A percentile compares a stretch with the other conserved stretches of the same genome.
Evolutionary conservation across 2,888 invertebrate genomes (phyloP).

Genomic region (Lingula anatina): DNA sequence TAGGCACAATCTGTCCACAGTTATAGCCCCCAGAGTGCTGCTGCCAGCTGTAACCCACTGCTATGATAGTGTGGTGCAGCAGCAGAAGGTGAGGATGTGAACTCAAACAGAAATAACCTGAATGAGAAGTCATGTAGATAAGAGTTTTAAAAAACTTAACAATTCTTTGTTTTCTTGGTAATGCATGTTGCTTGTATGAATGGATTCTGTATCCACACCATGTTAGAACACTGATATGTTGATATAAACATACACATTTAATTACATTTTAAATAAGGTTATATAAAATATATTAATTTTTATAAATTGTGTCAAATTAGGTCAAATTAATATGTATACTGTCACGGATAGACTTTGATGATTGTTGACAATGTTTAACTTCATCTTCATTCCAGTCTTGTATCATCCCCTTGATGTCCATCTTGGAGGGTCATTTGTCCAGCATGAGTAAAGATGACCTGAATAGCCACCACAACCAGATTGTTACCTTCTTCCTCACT

Average conservation of each 20-base stretch:
- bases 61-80: constrained; percentile 61
- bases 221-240: too few relatives aligned
- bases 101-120: too few relatives aligned
- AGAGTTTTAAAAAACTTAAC: too few relatives aligned
- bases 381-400: constrained; percentile 17
- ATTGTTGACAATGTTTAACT: too few relatives aligned
- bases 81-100: constrained; percentile 35
- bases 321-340: too few relatives aligned
- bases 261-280: too few relatives aligned
- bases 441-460: constrained; percentile 63
- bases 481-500: constrained; percentile 71
- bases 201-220: too few relatives aligned
- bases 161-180: constrained; percentile 15
- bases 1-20: constrained; percentile 38
- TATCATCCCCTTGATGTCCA: constrained; percentile 61
- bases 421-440: constrained; percentile 69
- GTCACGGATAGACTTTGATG: too few relatives aligned
- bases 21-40: constrained; percentile 67
- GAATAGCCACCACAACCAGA: constrained; percentile 62
- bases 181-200: constrained; percentile 29
- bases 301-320: too few relatives aligned
- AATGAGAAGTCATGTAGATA: too few relatives aligned
- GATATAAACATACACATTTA: too few relatives aligned
- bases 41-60: constrained; percentile 69
- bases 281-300: too few relatives aligned